These are phyloP conservation scores for Agraylea sexmaculata DNA, from an alignment of 1,140 invertebrate genomes.

Conservation along the genomic window DNA sequence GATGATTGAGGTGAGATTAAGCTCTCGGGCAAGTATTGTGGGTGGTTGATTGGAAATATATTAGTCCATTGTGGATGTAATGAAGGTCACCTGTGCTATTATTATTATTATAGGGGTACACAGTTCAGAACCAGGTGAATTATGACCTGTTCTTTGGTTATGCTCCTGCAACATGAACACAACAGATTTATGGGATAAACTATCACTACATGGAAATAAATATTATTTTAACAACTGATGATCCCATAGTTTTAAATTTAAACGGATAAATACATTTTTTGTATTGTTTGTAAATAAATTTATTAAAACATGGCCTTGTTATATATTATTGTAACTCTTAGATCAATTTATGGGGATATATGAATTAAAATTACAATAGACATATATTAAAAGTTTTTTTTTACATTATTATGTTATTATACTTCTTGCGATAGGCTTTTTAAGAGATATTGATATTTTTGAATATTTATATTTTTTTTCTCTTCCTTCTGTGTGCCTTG, in stretches of 20 bases:
- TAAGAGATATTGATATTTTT: conserved; percentile 7
- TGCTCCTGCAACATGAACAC: background rate
- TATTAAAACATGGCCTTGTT: conserved; percentile 7
- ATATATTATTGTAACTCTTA: conserved; percentile 7
- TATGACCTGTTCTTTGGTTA: conserved; percentile 3
- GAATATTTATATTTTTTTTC: conserved; percentile 10
- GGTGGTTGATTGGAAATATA: conserved; percentile 20
- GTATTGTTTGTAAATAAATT: conserved; percentile 1
- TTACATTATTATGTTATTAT: no score
- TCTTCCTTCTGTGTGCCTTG: conserved; percentile 9
- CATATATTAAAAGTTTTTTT: conserved; percentile 5
- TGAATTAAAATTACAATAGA: background rate
- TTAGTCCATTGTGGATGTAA: conserved; percentile 12
- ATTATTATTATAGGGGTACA: background rate
- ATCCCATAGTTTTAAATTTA: no score
- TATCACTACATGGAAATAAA: background rate
- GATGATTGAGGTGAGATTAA: no score
- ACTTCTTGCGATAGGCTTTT: no score
- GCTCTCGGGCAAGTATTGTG: no score
- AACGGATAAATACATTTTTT: no score
- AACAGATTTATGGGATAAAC: conserved; percentile 6
- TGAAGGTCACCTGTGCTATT: conserved; percentile 4
- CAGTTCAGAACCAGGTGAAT: conserved; percentile 9
- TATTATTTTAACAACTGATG: conserved; percentile 1
- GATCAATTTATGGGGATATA: background rate